A percentile compares a stretch with the other conserved stretches of the same genome.
Conservation (phyloP, 1,140 invertebrate species). For the Dendrolimus punctatus region DNA sequence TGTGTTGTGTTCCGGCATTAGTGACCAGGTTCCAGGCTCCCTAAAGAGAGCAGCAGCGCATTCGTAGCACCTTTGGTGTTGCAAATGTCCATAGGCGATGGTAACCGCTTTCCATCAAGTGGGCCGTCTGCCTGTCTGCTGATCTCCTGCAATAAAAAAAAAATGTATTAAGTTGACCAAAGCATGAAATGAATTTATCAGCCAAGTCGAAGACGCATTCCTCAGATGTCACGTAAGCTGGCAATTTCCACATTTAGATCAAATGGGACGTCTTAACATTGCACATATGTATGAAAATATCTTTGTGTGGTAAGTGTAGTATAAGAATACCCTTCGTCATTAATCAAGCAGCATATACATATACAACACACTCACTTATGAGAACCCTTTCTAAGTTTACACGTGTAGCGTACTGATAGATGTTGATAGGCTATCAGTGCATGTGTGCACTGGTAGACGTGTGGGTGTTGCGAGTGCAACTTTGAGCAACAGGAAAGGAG, state of each 20-base stretch:
- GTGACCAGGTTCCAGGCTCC: no score
- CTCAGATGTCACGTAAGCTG: constrained; percentile 21
- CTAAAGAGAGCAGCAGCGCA: no score
- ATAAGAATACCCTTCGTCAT: constrained; percentile 39
- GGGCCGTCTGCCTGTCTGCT: no score
- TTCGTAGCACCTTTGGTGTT: no score
- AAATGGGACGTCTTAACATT: constrained; percentile 13
- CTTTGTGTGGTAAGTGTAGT: constrained; percentile 14
- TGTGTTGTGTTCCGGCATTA: no score
- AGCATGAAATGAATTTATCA: not conserved
- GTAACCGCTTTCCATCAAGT: no score
- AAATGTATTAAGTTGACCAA: no score
- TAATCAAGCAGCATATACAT: constrained; percentile 28
- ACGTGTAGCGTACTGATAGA: constrained; percentile 8
- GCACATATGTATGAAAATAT: constrained; percentile 6
- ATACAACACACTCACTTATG: constrained; percentile 18
- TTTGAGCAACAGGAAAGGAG: constrained; percentile 5
- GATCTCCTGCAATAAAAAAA: no score
- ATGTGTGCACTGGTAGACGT: constrained; percentile 13
- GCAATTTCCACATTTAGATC: constrained; percentile 30
- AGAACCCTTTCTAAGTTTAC: constrained; percentile 17
- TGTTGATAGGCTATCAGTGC: not conserved
- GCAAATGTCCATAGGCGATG: no score
- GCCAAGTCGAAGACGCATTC: constrained; percentile 14
- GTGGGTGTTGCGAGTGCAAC: constrained; percentile 34